Conservation (phyloP, 2,888 invertebrate species). For the Troilus luridus region DNA sequence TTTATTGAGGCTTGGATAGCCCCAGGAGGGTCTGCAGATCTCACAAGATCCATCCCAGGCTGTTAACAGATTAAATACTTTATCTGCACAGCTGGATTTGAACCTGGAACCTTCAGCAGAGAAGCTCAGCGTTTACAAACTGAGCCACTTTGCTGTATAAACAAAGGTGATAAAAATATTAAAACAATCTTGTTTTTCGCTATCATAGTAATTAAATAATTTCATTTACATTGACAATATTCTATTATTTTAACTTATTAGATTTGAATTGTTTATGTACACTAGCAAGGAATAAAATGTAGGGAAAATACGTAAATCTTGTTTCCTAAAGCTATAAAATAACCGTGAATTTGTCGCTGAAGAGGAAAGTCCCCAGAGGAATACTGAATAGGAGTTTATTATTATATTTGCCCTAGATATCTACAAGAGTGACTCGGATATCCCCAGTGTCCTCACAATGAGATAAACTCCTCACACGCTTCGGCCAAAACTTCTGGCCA, state of each 20-base stretch:
- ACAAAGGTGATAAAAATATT: too few species aligned
- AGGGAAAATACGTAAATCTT: neutral
- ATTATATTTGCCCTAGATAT: slow-evolving; percentile 27
- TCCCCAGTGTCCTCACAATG: slow-evolving; percentile 28
- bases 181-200: too few species aligned
- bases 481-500: slow-evolving; percentile 1
- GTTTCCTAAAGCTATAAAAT: neutral
- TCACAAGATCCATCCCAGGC: too few species aligned
- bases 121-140: too few species aligned
- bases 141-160: too few species aligned
- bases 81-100: too few species aligned
- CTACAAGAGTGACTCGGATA: slow-evolving; percentile 23
- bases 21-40: too few species aligned
- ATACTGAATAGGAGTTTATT: slow-evolving; percentile 34
- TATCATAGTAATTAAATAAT: neutral
- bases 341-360: neutral
- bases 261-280: neutral
- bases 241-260: neutral
- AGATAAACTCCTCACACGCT: slow-evolving; percentile 29
- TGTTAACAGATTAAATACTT: too few species aligned
- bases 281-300: neutral
- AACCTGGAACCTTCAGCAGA: too few species aligned
- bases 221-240: neutral
- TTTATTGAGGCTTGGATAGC: too few species aligned
- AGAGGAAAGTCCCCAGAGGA: neutral